Evolutionary conservation across 2,888 invertebrate genomes (phyloP).

Genomic region (Drosophila siamana): DNA sequence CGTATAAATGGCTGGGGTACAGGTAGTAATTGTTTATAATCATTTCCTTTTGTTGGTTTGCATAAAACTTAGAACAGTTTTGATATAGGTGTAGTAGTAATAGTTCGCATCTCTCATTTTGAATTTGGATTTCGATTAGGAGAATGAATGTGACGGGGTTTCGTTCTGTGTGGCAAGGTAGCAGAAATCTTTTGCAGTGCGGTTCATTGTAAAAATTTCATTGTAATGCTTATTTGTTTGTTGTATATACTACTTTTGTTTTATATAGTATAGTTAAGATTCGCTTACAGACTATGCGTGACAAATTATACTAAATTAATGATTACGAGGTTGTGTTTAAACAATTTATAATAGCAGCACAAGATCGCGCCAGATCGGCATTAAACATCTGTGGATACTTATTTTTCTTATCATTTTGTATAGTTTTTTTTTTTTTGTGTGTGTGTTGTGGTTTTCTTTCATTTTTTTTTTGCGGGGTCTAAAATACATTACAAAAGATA

Average conservation of each 20-base stretch:
- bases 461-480: conserved; percentile 19
- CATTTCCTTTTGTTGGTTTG: conserved; percentile 1
- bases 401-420: conserved; percentile 2
- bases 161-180: conserved; percentile 72
- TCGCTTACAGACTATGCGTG: conserved; percentile 50
- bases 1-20: conserved; percentile 37
- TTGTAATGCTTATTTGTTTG: conserved; percentile 49
- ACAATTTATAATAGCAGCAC: conserved; percentile 56
- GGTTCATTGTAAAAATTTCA: conserved; percentile 50
- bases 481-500: conserved; percentile 45
- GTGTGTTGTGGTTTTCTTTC: conserved; percentile 2
- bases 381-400: conserved; percentile 37
- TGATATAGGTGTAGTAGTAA: conserved; percentile 45
- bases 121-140: conserved; percentile 11
- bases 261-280: conserved; percentile 67
- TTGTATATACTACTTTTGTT: conserved; percentile 28
- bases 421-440: conserved; percentile 19
- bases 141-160: conserved; percentile 24
- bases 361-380: conserved; percentile 24
- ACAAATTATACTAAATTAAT: conserved; percentile 73
- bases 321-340: conserved; percentile 68
- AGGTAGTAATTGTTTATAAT: conserved; percentile 30
- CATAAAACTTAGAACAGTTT: conserved; percentile 77
- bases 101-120: conserved; percentile 20
- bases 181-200: conserved; percentile 70